These are phyloP conservation scores for Ursus arctos DNA, from an alignment of 2,113 vertebrate species.

Conservation along the genomic window DNA sequence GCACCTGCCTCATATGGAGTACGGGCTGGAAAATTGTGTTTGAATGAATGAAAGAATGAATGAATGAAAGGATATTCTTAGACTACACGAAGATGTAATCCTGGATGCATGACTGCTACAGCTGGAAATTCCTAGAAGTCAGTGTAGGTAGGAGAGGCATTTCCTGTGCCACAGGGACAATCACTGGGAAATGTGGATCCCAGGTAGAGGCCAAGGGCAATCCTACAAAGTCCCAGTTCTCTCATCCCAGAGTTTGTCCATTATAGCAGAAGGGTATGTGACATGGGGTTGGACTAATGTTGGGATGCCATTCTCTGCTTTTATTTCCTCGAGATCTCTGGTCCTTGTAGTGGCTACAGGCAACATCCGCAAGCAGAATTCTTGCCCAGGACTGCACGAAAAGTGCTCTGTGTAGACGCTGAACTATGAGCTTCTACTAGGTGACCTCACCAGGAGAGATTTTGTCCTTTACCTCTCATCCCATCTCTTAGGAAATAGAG, in stretches of 20 bases:
- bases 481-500: neutral
- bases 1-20: neutral
- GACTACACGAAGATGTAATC: neutral
- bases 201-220: neutral
- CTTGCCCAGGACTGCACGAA: neutral
- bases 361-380: neutral
- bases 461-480: neutral
- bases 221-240: neutral
- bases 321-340: constrained; percentile 5
- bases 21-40: neutral
- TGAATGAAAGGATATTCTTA: neutral
- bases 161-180: neutral
- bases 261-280: neutral
- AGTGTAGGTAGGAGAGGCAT: neutral
- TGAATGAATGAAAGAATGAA: neutral
- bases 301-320: neutral
- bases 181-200: neutral
- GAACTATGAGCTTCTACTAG: neutral
- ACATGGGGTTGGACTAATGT: neutral
- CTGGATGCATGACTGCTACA: neutral
- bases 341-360: neutral
- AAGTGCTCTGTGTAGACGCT: neutral
- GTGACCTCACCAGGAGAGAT: neutral
- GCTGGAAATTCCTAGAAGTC: neutral
- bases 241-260: neutral